Base-by-base conservation (phyloP, 2,797 vertebrate species). In the Urosaurus nigricauda region DNA sequence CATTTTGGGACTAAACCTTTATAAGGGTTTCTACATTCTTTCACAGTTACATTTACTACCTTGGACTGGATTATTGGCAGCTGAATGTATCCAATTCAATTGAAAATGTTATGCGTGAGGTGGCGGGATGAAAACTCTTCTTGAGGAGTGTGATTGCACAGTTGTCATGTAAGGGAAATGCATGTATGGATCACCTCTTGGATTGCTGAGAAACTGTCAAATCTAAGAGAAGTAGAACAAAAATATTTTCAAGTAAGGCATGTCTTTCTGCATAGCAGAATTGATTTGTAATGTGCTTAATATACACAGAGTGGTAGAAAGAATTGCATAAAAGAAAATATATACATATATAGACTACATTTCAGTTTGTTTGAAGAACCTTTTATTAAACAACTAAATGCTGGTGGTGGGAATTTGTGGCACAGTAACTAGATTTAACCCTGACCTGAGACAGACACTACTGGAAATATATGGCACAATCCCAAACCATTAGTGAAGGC, bases 401-500 rank as follows among this genome's bases (percentile, higher is more conserved):
- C 83, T 81, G 14, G 73, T 73, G 1, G 83, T 47, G 24, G 73
- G 89, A 90, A 86, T 43, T 53, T 80, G 80, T n/a, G 79, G 43
- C 81, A 85, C 81, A 81, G 16, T 89, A 90, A 90, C 83, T 91
- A 85, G 53, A 79, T 87, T 93, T 43, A 26, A 84, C 86, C 91
- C 91, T 94, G 93, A 92, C 94, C 92, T 92, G 37, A 89, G 88
- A 93, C 92, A 58, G 37, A 60, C 17, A 47, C 14, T 89, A 87
- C 68, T 88, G 92, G 91, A 84, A 94, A 90, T 65, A 88, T 88
- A 82, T 92, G 89, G 93, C 94, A 86, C 78, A 78, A 47, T 78
- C n/a, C 92, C 89, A 93, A 93, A 92, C 87, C 90, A 93, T 94
- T 95, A 94, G 88, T 92, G 85, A 93, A 92, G 90, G 93, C 84